A percentile compares a stretch with the other conserved stretches of the same genome.
Conservation (phyloP, 1,140 invertebrate species). For the Panonychus citri region DNA sequence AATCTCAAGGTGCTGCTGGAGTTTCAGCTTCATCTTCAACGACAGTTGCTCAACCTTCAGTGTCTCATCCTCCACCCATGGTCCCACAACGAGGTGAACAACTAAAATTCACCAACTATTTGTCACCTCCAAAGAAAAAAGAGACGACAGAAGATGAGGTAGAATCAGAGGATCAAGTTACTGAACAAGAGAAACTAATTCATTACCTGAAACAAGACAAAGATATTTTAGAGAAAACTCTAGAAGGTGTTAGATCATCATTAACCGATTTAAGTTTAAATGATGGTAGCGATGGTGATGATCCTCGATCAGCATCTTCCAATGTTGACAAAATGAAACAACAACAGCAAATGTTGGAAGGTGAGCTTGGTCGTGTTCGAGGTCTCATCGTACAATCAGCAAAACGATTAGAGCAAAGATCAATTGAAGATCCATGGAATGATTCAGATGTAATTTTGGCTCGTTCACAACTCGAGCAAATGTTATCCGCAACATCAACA, state of each 20-base stretch:
- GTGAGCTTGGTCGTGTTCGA: conserved; percentile 54
- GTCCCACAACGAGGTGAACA: not conserved
- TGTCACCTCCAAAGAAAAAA: not conserved
- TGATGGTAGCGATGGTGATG: not conserved
- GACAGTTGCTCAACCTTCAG: not conserved
- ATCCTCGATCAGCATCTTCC: conserved; percentile 21
- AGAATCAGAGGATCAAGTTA: too few relatives aligned
- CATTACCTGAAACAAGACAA: conserved; percentile 13
- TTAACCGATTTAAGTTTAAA: conserved; percentile 22
- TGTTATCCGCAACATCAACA: conserved; percentile 21
- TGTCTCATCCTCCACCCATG: not conserved
- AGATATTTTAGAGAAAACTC: conserved; percentile 50
- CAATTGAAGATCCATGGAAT: conserved; percentile 58
- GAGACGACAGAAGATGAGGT: not conserved
- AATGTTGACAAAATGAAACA: conserved; percentile 41
- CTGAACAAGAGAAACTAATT: not conserved
- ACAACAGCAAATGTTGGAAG: conserved; percentile 47
- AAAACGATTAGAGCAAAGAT: conserved; percentile 71
- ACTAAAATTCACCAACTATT: not conserved
- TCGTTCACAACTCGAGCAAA: conserved; percentile 52
- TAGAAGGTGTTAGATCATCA: conserved; percentile 32
- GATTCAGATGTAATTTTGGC: conserved; percentile 64
- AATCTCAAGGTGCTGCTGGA: not conserved
- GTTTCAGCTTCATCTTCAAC: too few relatives aligned
- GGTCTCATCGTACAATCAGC: conserved; percentile 64